These are phyloP conservation scores for Aurelia sp. DNA, from an alignment of 30 jellyfish, hydroid and myxozoan genomes.

Conservation along the genomic window DNA sequence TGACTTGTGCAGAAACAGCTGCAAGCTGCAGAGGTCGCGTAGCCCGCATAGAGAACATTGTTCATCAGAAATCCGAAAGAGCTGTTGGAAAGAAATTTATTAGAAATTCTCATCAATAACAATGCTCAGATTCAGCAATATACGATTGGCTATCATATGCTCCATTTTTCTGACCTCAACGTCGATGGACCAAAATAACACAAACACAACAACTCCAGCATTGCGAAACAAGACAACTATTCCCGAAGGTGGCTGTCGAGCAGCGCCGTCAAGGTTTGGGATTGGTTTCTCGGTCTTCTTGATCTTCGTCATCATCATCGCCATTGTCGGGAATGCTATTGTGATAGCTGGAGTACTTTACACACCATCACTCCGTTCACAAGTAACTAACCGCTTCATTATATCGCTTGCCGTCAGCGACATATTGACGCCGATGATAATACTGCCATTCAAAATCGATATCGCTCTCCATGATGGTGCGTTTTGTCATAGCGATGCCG, in stretches of 20 bases:
- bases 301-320: constrained; percentile 43
- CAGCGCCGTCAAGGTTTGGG: constrained; percentile 18
- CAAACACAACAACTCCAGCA: neutral
- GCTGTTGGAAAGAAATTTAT: no score
- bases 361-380: constrained; percentile 54
- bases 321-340: constrained; percentile 71
- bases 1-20: no score
- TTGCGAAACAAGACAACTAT: neutral
- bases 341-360: constrained; percentile 61
- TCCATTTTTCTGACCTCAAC: no score
- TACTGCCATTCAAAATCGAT: constrained; percentile 60
- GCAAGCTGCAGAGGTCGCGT: no score
- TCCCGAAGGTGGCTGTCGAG: constrained; percentile 9
- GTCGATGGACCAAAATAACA: no score
- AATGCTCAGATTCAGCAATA: no score
- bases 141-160: no score
- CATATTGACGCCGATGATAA: constrained; percentile 30
- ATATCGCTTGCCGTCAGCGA: constrained; percentile 82
- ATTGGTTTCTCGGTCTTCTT: constrained; percentile 39
- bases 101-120: no score
- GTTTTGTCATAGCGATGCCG: constrained; percentile 53
- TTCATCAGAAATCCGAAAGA: no score
- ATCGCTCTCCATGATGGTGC: constrained; percentile 29
- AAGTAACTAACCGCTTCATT: constrained; percentile 50
- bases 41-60: no score